phyloP scores from a whole-genome alignment of 2,797 vertebrate species.

The Harpagifer antarcticus region DNA sequence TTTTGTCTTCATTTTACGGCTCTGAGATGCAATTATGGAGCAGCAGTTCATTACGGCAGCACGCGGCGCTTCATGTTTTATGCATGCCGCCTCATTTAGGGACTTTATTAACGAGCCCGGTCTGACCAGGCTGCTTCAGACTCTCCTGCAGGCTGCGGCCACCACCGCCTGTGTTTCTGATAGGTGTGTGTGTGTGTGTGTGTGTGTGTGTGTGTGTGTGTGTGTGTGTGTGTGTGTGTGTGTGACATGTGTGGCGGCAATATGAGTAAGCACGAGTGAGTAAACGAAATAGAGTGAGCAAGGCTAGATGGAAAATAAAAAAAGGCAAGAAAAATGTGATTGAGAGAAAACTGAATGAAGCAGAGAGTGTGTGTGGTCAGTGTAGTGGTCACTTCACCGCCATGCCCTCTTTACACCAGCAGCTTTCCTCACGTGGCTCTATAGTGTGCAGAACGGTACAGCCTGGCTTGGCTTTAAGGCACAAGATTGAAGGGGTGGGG shows the following conservation, averaged over 20 bases:
- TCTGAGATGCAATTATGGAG: slow-evolving; percentile 87
- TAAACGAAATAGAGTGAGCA: slow-evolving; percentile 46
- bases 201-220: slow-evolving; percentile 27
- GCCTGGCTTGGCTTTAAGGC: slow-evolving; percentile 65
- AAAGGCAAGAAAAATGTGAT: slow-evolving; percentile 56
- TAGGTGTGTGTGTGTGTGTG: neutral
- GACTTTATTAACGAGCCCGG: slow-evolving; percentile 84
- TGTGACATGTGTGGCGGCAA: slow-evolving; percentile 25
- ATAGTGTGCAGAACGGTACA: slow-evolving; percentile 38
- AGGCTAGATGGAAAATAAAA: slow-evolving; percentile 46
- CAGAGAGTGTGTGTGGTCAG: slow-evolving; percentile 67
- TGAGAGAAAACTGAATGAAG: slow-evolving; percentile 65
- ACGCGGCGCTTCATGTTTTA: slow-evolving; percentile 86
- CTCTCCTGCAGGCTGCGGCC: slow-evolving; percentile 61
- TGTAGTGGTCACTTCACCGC: slow-evolving; percentile 72
- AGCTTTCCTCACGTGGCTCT: slow-evolving; percentile 40
- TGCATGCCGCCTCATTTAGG: slow-evolving; percentile 87
- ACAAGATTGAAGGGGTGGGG: slow-evolving; percentile 71
- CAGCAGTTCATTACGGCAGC: slow-evolving; percentile 87
- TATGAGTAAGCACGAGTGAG: slow-evolving; percentile 53
- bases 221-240: slow-evolving; percentile 20
- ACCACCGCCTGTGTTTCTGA: slow-evolving; percentile 35
- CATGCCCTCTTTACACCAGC: slow-evolving; percentile 64
- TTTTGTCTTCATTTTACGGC: slow-evolving; percentile 90
- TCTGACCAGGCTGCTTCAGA: slow-evolving; percentile 69